Base-by-base conservation (phyloP, 23 tunicate genomes). In the Ciona savignyi region DNA sequence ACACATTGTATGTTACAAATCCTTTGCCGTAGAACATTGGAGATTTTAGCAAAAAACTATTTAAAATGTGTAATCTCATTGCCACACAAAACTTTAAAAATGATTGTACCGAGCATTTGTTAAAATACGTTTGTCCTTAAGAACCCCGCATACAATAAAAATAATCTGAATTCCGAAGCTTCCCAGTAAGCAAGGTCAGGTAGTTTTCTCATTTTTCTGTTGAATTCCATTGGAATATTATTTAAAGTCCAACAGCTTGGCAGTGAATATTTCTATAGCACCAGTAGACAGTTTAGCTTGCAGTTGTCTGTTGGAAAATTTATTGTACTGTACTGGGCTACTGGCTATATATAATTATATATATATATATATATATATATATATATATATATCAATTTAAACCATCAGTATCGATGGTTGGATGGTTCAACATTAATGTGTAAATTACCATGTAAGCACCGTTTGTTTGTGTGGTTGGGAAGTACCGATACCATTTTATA, bases 1-100 rank as follows among this genome's bases (percentile, higher is more conserved):
- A 63, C 4, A 71, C 76, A 71, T 71, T 71, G 25, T 71, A 71
- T 15, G 76, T n/a, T 22, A 35, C 25, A 35, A 71, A 71, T 19
- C 29, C 62, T 71, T 34, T n/a, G 11, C 76, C 62, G 23, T 23
- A 71, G 3, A 23, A 34, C 3, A 21, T 42, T 4, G 63, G 25
- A 71, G 63, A 71, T 34, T 68, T 22, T 4, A n/a, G 29, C 3
- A 29, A 25, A 68, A 68, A 68, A 28, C 9, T 35, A 4, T 4
- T 23, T 4, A 68, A 22, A 34, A 68, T 28, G 34, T 27, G 6
- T 4, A 68, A 23, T 28, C 72, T 9, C 34, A 68, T 25, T 4
- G 34, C 33, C 25, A 68, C 27, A 28, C 34, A 68, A 3, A 68
- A 68, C 4, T 68, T 68, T 4, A 49, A 20, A 68, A 68, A 68